Conservation (phyloP, 2,888 invertebrate genomes). For the Acanthacorydalis orientalis region DNA sequence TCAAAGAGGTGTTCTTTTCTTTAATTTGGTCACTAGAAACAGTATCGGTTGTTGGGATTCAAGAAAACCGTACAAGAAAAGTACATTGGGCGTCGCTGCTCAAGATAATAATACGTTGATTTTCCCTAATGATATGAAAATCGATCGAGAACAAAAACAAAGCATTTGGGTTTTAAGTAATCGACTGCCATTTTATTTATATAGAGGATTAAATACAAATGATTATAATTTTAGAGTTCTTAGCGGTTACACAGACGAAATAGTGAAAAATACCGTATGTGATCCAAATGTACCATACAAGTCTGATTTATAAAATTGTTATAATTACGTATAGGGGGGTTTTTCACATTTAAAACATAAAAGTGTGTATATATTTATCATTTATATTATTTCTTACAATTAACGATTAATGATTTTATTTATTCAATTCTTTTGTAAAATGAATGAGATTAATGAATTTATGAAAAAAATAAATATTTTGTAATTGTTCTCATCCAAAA, state of each 20-base stretch:
- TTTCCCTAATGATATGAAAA: constrained; percentile 66
- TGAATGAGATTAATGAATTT: too few species aligned
- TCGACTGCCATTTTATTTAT: constrained; percentile 54
- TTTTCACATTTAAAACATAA: not conserved
- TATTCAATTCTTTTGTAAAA: too few species aligned
- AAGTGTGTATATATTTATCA: not conserved
- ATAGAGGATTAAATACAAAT: constrained; percentile 38
- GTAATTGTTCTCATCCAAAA: too few species aligned
- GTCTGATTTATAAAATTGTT: not conserved
- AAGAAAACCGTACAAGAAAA: constrained; percentile 44
- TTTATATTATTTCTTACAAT: not conserved
- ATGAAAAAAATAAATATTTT: too few species aligned
- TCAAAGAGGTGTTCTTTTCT: constrained; percentile 56
- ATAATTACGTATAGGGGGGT: not conserved
- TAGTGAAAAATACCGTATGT: constrained; percentile 50
- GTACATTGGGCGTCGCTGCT: constrained; percentile 45
- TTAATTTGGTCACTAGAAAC: constrained; percentile 59
- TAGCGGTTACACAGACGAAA: constrained; percentile 43
- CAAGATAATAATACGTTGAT: constrained; percentile 43
- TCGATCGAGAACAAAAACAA: constrained; percentile 50
- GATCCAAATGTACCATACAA: constrained; percentile 32
- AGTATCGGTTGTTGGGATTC: constrained; percentile 70
- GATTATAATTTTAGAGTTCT: constrained; percentile 61
- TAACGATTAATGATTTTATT: too few species aligned
- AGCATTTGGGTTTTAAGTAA: constrained; percentile 66